Percentiles rank a stretch among this genome's conserved stretches.
phyloP scores from a whole-genome alignment of 2,797 vertebrate genomes.

The Cossypha heuglini region DNA sequence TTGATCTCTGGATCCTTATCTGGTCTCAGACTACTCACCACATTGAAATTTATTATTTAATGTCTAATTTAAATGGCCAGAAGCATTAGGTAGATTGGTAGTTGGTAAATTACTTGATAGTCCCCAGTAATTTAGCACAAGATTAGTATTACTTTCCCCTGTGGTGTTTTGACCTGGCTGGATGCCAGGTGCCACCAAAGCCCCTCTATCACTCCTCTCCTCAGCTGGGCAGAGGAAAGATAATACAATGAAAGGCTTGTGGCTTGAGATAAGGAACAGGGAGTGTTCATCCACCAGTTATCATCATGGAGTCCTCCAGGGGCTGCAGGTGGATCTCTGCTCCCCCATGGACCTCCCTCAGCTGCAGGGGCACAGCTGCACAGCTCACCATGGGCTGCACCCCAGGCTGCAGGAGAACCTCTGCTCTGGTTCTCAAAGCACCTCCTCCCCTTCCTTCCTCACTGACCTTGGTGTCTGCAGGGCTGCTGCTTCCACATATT shows the following conservation, averaged over 20 bases:
- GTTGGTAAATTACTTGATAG: too few species aligned
- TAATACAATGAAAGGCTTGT: neutral
- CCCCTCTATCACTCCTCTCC: neutral
- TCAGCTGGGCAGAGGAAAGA: neutral
- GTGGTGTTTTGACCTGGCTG: neutral
- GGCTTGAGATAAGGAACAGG: neutral
- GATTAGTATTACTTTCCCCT: neutral
- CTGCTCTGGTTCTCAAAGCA: neutral
- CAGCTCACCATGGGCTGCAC: neutral
- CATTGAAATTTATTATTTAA: neutral
- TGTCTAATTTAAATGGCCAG: neutral
- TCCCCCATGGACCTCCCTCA: neutral
- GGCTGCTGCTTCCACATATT: neutral
- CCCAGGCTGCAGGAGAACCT: rapidly evolving
- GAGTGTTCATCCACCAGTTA: neutral
- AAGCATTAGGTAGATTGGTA: neutral
- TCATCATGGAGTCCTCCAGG: neutral
- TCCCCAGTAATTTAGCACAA: neutral
- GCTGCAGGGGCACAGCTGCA: neutral
- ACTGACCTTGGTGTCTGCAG: neutral
- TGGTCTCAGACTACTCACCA: neutral
- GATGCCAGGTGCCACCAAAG: neutral
- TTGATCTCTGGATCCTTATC: neutral
- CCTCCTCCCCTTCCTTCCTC: neutral
- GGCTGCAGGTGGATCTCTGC: neutral